A percentile compares a stretch with the other conserved stretches of the same genome.
phyloP scores from a whole-genome alignment of 2,113 vertebrate species.

The Syrmaticus mikado region DNA sequence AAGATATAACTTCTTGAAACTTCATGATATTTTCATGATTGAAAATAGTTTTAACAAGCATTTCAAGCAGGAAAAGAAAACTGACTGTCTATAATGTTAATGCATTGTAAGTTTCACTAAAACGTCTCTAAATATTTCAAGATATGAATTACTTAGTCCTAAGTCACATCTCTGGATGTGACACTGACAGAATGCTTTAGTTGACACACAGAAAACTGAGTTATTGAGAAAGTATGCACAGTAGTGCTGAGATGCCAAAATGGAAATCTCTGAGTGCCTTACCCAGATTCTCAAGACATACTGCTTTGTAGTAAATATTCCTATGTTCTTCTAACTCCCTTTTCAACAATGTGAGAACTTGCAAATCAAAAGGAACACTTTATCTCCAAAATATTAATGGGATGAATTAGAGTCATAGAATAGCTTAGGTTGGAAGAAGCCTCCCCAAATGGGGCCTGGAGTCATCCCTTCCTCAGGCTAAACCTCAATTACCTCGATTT shows the following conservation, averaged over 20 bases:
- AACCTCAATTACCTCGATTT: too few species aligned
- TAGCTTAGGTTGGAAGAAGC: too few species aligned
- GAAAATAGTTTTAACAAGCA: neutral
- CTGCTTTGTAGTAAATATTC: neutral
- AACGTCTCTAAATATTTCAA: neutral
- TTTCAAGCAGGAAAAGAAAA: neutral
- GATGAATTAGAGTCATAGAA: neutral
- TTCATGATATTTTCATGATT: neutral
- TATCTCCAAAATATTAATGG: neutral
- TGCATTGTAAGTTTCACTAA: neutral
- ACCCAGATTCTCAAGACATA: neutral
- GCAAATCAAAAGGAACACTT: neutral
- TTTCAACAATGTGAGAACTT: fast-evolving
- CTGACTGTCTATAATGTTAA: neutral
- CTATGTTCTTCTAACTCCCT: neutral
- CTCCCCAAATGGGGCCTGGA: too few species aligned
- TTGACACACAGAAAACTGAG: neutral
- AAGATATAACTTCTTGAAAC: neutral
- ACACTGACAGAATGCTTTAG: neutral
- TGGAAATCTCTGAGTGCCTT: neutral
- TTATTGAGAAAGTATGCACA: neutral
- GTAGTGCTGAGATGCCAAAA: neutral
- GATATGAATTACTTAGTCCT: neutral
- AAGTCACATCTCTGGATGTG: neutral
- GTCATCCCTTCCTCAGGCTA: too few species aligned